phyloP scores from a whole-genome alignment of 53 echinoderm and acorn worm species.

The Paelopatides confundens region DNA sequence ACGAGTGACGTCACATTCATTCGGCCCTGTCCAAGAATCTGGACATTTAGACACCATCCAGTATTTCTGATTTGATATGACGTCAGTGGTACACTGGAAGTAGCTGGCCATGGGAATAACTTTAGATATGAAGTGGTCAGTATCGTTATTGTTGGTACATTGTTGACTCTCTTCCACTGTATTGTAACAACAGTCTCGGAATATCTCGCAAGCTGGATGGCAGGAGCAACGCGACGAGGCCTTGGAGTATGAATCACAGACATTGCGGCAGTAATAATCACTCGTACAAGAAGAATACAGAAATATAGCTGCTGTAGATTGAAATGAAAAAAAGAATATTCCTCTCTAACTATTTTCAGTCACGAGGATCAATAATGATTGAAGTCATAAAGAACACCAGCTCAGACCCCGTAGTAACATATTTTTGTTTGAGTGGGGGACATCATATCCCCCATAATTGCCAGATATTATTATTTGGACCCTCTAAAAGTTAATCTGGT shows the following conservation, averaged over 20 bases:
- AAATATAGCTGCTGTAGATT: no score
- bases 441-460: no score
- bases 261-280: neutral
- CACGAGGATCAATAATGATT: no score
- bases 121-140: neutral
- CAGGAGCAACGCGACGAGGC: neutral
- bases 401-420: no score
- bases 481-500: no score
- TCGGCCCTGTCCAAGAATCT: neutral
- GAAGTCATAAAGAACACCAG: no score
- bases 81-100: constrained; percentile 3
- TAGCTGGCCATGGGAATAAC: neutral
- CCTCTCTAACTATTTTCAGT: no score
- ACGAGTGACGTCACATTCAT: constrained; percentile 1
- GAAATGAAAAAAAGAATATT: no score
- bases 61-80: constrained; percentile 7
- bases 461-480: no score
- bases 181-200: constrained; percentile 21
- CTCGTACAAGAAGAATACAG: neutral
- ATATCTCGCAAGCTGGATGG: constrained; percentile 14
- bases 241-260: neutral
- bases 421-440: no score
- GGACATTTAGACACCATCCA: constrained; percentile 27
- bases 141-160: neutral
- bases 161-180: neutral